Base-by-base conservation (phyloP, 2,888 invertebrate genomes). In the Andrena haemorrhoa region DNA sequence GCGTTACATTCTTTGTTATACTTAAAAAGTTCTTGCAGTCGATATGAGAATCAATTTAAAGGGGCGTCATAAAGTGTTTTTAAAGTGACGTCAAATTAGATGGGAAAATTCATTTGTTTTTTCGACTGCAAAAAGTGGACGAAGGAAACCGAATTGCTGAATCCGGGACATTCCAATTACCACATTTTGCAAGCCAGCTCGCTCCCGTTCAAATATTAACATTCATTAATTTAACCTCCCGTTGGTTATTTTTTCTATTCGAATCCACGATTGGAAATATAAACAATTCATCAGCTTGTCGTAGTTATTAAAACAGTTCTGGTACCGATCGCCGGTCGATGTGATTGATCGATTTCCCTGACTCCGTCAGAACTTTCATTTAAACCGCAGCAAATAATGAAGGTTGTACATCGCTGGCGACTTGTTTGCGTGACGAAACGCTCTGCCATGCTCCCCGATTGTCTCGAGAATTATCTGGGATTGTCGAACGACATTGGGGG, bases 401-500 rank as follows among this genome's bases (percentile, higher is more conserved):
- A 65, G n/a, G 5, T 71, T 49, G 47, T 29, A 20, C 35, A 31
- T 47, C 7, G 26, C 5, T 41, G 35, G 10, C 0, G 10, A 56
- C 41, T 60, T 47, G 70, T 35, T 51, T 26, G 56, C n/a, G 35
- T 23, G 26, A 51, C 41, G 63, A 61, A 51, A 53, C 31, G 10
- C 8, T 23, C 12, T 20, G 41, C 10, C 12, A 23, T 8, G n/a
- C 41, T 41, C 47, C 49, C 20, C 35, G 23, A 80, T 75, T 71
- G 74, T 41, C 5, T 10, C 23, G 10, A 41, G 23, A 16, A 51
- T 70, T 71, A 71, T 75, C 23, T 64, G 51, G 41, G 56, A 12
- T 26, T 20, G 26, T 73, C 35, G 60, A 65, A 70, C 51, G 65
- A 77, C 65, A 60, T 80, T 77, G 53, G n/a, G 49, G 60, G 58